Percentiles rank a stretch among this genome's conserved stretches.
Conservation (phyloP, 2,113 vertebrate species). For the Agelaius tricolor region DNA sequence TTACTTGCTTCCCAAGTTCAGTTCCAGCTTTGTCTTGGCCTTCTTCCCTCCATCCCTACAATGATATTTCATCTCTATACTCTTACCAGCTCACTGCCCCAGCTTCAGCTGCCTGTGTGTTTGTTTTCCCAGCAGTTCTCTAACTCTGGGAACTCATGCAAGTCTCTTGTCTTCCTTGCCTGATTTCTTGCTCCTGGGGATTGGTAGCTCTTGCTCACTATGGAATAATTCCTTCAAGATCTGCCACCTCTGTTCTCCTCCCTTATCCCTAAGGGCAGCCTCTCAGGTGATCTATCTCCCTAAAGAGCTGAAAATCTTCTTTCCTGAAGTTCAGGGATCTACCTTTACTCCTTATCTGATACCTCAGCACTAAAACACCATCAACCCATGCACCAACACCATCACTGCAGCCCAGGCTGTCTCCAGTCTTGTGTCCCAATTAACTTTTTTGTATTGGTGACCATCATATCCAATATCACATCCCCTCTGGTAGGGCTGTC, state of each 20-base stretch:
- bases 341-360: background rate
- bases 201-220: background rate
- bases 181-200: background rate
- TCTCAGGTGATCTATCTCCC: background rate
- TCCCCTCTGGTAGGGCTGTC: background rate
- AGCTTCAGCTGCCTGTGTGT: background rate
- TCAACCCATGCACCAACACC: background rate
- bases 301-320: background rate
- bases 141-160: background rate
- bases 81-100: background rate
- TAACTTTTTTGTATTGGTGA: background rate
- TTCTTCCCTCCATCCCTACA: background rate
- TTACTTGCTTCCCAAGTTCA: background rate
- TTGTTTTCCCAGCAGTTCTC: background rate
- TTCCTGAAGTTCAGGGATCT: background rate
- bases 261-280: background rate
- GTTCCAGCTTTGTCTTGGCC: background rate
- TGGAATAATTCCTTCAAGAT: background rate
- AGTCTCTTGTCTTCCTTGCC: background rate
- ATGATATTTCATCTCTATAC: fast-evolving
- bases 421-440: background rate
- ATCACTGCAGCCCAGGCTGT: background rate
- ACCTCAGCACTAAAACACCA: background rate
- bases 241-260: background rate
- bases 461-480: background rate